phyloP scores from a whole-genome alignment of 1,140 invertebrate genomes.

The Drosophila littoralis region DNA sequence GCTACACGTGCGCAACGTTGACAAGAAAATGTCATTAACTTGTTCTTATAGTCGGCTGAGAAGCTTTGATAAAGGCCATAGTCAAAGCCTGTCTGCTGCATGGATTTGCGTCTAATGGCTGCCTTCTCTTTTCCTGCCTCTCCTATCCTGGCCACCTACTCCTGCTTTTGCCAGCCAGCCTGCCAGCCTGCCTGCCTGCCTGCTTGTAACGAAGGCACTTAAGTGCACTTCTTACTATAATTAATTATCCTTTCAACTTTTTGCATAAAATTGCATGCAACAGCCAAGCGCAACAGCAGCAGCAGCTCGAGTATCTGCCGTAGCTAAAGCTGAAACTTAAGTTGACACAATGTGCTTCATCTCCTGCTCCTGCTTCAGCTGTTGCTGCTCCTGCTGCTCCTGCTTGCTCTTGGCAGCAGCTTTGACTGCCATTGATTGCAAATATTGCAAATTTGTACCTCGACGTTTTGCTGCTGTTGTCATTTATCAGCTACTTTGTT shows the following conservation, averaged over 20 bases:
- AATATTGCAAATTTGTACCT: conserved; percentile 55
- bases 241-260: conserved; percentile 83
- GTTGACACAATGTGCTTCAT: conserved; percentile 36
- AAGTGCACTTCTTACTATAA: conserved; percentile 83
- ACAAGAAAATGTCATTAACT: conserved; percentile 83
- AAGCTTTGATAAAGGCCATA: conserved; percentile 75
- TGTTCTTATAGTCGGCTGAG: conserved; percentile 78
- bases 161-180: conserved; percentile 25
- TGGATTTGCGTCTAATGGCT: conserved; percentile 77
- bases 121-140: conserved; percentile 3
- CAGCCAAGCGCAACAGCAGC: conserved; percentile 50
- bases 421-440: conserved; percentile 44
- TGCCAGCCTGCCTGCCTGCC: conserved; percentile 26
- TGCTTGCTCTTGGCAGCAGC: conserved; percentile 19
- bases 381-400: conserved; percentile 35
- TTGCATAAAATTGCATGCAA: conserved; percentile 82
- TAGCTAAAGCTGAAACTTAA: conserved; percentile 40
- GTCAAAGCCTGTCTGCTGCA: conserved; percentile 73
- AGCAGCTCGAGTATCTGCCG: conserved; percentile 19
- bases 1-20: conserved; percentile 40
- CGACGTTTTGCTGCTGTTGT: conserved; percentile 1
- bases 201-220: conserved; percentile 81
- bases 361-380: conserved; percentile 12
- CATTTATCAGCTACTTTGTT: conserved; percentile 32
- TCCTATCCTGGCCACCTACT: conserved; percentile 22